Evolutionary conservation across 2,113 vertebrate species (phyloP).

Genomic region (Tenebrosternarchus preto): DNA sequence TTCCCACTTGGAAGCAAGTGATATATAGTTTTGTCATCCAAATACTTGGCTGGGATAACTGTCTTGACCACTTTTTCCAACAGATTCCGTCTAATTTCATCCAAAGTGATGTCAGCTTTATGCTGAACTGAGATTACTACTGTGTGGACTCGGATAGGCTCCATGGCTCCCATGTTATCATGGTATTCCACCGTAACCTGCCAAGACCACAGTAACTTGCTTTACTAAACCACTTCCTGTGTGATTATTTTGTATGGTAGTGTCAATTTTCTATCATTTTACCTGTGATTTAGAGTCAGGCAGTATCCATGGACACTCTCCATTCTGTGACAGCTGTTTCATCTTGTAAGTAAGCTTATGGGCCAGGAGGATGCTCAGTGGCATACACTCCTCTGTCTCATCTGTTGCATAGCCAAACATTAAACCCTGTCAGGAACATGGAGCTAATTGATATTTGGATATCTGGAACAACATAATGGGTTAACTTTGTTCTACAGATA

Average conservation of each 20-base stretch:
- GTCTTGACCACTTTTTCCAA: slow-evolving; percentile 74
- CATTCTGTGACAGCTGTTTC: slow-evolving; percentile 66
- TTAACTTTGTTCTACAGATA: neutral
- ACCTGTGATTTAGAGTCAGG: slow-evolving; percentile 78
- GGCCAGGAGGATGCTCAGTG: slow-evolving; percentile 71
- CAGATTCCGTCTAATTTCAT: slow-evolving; percentile 66
- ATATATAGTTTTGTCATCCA: slow-evolving; percentile 74
- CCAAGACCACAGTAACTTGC: neutral
- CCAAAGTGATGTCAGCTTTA: slow-evolving; percentile 62
- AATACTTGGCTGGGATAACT: slow-evolving; percentile 69
- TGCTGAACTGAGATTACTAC: slow-evolving; percentile 78
- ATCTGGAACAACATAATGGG: neutral
- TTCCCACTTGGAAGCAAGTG: slow-evolving; percentile 75
- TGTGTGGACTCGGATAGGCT: slow-evolving; percentile 73
- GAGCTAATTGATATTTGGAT: neutral
- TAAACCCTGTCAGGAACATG: slow-evolving; percentile 64
- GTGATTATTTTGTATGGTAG: neutral
- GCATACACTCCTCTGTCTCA: slow-evolving; percentile 78
- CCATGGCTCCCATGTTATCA: slow-evolving; percentile 71
- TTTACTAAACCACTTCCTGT: neutral
- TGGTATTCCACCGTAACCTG: slow-evolving; percentile 77
- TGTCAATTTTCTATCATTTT: neutral
- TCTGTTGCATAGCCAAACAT: slow-evolving; percentile 80
- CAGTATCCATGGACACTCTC: slow-evolving; percentile 72
- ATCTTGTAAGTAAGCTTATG: slow-evolving; percentile 73